Conservation (phyloP, 2,888 invertebrate genomes). For the Netelia fuscicornis region DNA sequence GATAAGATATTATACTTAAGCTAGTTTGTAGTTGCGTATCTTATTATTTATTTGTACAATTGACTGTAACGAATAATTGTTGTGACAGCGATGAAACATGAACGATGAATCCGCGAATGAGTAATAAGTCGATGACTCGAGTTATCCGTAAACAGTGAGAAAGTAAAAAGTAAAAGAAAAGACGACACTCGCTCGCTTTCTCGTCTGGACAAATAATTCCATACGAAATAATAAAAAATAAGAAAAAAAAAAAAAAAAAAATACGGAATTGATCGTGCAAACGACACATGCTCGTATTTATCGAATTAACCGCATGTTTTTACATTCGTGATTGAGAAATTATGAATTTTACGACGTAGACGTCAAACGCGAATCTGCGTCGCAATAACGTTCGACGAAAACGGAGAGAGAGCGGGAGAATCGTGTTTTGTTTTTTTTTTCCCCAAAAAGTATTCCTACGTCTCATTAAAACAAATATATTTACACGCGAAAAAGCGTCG, state of each 20-base stretch:
- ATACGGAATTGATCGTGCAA: conserved; percentile 29
- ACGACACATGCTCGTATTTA: conserved; percentile 31
- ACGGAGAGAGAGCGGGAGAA: not conserved
- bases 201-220: no score
- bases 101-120: conserved; percentile 21
- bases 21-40: conserved; percentile 15
- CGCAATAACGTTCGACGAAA: not conserved
- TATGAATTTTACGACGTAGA: conserved; percentile 30
- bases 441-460: no score
- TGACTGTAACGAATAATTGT: conserved; percentile 48
- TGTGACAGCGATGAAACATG: conserved; percentile 39
- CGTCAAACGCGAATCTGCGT: conserved; percentile 22
- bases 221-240: no score
- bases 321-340: conserved; percentile 22
- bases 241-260: not conserved
- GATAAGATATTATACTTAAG: conserved; percentile 26
- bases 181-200: no score
- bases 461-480: no score
- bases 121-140: conserved; percentile 48
- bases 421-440: no score
- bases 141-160: not conserved
- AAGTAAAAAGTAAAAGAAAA: conserved; percentile 11
- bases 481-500: no score
- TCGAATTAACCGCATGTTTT: conserved; percentile 30
- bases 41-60: conserved; percentile 63